Conservation (phyloP, 2,113 vertebrate species). For the Colius striatus region DNA sequence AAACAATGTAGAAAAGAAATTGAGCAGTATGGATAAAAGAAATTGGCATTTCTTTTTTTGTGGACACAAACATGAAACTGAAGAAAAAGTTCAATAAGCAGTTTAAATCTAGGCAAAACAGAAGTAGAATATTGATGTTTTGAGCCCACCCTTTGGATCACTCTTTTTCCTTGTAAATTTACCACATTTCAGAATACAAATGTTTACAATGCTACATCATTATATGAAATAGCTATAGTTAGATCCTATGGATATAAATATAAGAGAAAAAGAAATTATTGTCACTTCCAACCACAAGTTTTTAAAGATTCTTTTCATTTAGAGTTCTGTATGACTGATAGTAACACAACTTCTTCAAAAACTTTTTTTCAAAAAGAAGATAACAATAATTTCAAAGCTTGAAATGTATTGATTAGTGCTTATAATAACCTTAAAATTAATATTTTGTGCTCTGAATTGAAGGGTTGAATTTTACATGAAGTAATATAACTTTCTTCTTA, state of each 20-base stretch:
- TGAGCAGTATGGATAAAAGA: slow-evolving; percentile 15
- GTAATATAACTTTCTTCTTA: background rate
- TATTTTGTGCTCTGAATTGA: background rate
- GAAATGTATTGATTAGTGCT: background rate
- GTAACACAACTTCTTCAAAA: background rate
- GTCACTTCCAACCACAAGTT: background rate
- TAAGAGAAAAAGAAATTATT: background rate
- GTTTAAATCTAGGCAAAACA: background rate
- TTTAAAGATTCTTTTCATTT: background rate
- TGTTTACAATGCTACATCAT: background rate
- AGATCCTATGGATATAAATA: background rate
- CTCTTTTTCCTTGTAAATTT: background rate
- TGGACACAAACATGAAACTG: background rate
- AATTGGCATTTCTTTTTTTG: slow-evolving; percentile 11
- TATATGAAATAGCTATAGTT: background rate
- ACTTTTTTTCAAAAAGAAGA: background rate
- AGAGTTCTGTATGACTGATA: background rate
- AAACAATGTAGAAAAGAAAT: slow-evolving; percentile 48
- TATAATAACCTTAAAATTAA: background rate
- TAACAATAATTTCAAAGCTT: background rate
- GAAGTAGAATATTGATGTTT: background rate
- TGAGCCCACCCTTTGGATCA: background rate
- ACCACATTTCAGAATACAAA: background rate
- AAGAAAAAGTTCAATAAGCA: background rate
- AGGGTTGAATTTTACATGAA: background rate